A percentile compares a stretch with the other conserved stretches of the same genome.
These are phyloP conservation scores for Pedetes capensis DNA, from an alignment of 2,113 vertebrate genomes.

Conservation along the genomic window DNA sequence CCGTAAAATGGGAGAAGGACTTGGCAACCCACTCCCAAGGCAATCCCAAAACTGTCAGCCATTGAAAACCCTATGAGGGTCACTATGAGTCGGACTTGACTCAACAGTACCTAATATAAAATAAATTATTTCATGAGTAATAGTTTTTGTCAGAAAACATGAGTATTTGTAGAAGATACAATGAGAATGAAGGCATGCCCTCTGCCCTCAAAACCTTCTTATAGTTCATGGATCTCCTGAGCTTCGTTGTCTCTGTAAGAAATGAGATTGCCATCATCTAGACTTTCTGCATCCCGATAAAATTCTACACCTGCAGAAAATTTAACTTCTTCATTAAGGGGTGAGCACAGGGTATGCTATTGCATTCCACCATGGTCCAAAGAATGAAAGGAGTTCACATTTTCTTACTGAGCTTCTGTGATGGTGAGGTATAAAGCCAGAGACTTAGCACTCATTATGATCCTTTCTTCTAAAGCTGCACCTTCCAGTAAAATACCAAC, in stretches of 20 bases:
- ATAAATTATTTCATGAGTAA: background rate
- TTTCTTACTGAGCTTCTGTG: background rate
- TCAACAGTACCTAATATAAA: too few relatives aligned
- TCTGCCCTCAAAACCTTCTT: background rate
- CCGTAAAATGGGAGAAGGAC: too few relatives aligned
- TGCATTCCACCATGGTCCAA: background rate
- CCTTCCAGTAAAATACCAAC: background rate
- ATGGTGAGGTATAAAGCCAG: background rate
- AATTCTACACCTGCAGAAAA: background rate
- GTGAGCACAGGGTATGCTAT: background rate
- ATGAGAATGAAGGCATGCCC: background rate
- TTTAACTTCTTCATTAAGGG: background rate
- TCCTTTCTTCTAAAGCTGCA: background rate
- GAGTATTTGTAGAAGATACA: background rate
- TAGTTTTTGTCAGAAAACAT: background rate
- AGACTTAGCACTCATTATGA: background rate
- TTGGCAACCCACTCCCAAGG: too few relatives aligned
- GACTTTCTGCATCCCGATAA: background rate
- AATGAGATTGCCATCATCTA: background rate
- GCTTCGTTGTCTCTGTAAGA: background rate
- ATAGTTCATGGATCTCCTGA: background rate
- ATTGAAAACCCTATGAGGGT: too few relatives aligned
- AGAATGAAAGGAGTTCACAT: background rate
- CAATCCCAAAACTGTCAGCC: too few relatives aligned
- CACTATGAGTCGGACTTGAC: too few relatives aligned